A percentile compares a stretch with the other conserved stretches of the same genome.
These are phyloP conservation scores for Dipodomys stephensi DNA, from an alignment of 2,113 vertebrate genomes.

Conservation along the genomic window DNA sequence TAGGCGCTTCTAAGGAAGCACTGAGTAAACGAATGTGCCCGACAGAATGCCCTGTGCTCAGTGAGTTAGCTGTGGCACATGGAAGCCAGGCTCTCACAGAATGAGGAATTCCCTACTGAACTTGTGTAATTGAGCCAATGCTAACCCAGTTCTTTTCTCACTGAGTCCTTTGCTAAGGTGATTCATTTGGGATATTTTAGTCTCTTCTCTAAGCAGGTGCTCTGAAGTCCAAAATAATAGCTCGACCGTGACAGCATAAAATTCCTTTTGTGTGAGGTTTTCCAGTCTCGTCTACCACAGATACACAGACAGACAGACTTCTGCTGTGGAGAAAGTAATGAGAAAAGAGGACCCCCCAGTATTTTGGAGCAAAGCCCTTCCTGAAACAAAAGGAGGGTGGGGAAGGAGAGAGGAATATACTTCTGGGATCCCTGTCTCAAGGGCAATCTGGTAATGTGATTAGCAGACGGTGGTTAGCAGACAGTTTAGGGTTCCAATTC, in stretches of 20 bases:
- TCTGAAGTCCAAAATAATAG: slow-evolving; percentile 70
- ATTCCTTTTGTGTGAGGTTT: not conserved
- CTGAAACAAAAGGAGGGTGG: not conserved
- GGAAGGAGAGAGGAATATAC: rapidly evolving
- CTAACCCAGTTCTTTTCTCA: not conserved
- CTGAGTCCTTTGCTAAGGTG: not conserved
- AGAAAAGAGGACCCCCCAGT: not conserved
- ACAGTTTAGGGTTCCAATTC: not conserved
- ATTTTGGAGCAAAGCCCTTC: not conserved
- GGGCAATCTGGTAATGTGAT: not conserved
- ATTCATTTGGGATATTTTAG: slow-evolving; percentile 42
- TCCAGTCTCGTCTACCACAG: slow-evolving; percentile 67
- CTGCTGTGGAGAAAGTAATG: not conserved
- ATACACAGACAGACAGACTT: slow-evolving; percentile 4
- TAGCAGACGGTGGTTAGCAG: not conserved
- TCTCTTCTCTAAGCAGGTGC: not conserved
- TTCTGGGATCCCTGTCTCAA: not conserved
- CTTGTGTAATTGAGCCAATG: not conserved
- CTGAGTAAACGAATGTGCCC: rapidly evolving
- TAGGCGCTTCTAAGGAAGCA: not conserved
- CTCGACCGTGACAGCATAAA: slow-evolving; percentile 64
- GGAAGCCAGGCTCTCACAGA: not conserved
- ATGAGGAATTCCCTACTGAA: not conserved
- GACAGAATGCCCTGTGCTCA: not conserved
- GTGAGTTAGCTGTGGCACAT: not conserved